phyloP scores from a whole-genome alignment of 2,888 invertebrate species.

The Branchellion lobata region DNA sequence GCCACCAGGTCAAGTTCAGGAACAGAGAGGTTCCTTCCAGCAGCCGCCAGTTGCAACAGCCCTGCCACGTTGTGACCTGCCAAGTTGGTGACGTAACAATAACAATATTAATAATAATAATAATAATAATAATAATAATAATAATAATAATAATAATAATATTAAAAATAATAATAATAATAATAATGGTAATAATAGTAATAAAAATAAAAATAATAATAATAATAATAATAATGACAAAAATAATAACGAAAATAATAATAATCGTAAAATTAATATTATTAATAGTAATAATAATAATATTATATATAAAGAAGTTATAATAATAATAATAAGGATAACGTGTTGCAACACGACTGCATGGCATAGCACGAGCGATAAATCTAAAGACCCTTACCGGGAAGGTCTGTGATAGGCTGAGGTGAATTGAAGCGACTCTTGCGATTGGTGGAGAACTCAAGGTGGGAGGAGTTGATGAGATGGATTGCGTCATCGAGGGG shows the following conservation, averaged over 20 bases:
- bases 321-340: too few relatives aligned
- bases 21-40: slow-evolving; percentile 69
- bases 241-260: not conserved
- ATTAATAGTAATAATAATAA: too few relatives aligned
- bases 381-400: not conserved
- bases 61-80: slow-evolving; percentile 57
- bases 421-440: slow-evolving; percentile 31
- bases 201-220: not conserved
- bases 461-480: slow-evolving; percentile 69
- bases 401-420: slow-evolving; percentile 18
- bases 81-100: slow-evolving; percentile 34
- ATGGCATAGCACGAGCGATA: too few relatives aligned
- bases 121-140: not conserved
- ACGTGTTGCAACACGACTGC: too few relatives aligned
- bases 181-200: not conserved
- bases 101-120: not conserved
- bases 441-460: slow-evolving; percentile 55
- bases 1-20: slow-evolving; percentile 59
- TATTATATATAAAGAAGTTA: too few relatives aligned
- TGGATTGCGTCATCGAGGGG: slow-evolving; percentile 85
- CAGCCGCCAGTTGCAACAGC: slow-evolving; percentile 77
- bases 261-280: not conserved
- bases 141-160: not conserved
- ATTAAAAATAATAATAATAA: too few relatives aligned
- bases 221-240: not conserved